Base-by-base conservation (phyloP, 1,140 invertebrate genomes). In the Monomorium pharaonis region DNA sequence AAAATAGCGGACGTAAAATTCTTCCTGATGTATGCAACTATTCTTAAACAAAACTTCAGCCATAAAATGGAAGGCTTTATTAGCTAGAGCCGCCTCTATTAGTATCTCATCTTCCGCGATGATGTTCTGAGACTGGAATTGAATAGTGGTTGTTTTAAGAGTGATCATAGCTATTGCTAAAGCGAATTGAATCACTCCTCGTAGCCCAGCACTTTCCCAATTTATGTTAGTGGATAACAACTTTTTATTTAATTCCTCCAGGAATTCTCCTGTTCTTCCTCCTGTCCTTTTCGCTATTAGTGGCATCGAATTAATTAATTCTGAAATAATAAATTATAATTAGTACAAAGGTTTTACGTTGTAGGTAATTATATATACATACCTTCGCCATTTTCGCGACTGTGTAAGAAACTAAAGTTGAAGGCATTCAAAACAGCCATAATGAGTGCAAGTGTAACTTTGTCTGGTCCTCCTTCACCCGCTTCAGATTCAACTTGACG, bases 371-470 rank as follows among this genome's bases (percentile, higher is more conserved):
- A 74, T 74, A 58, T 65, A 54, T 75, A n/a, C n/a, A 16, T 92
- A 95, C 95, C 95, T 93, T 96, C 95, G 85, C 96, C 96, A 88
- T 96, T 96, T 88, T 96, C 96, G 65, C 96, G 95, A 86, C 88
- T 95, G 87, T 98, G 96, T 27, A 98, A 94, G 42, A 98, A 96
- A 86, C 97, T 98, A 1, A 98, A 95, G 95, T 99, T 98, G 49
- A 99, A 95, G 0, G 97, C 96, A 93, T 98, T 98, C 4, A 99
- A 93, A 21, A 99, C 93, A 0, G 98, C 97, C 97, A 99, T 98
- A 51, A 98, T 95, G 6, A 99, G 94, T 30, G 97, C 96, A 0
- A 98, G 93, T 0, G 97, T 97, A 0, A 98, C 96, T 93, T 97
- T 96, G 91, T 98, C 97, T 30, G 98, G 94, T 67, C 94, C 95